Conservation (phyloP, 2,113 vertebrate genomes). For the Psilopsiagon aymara region DNA sequence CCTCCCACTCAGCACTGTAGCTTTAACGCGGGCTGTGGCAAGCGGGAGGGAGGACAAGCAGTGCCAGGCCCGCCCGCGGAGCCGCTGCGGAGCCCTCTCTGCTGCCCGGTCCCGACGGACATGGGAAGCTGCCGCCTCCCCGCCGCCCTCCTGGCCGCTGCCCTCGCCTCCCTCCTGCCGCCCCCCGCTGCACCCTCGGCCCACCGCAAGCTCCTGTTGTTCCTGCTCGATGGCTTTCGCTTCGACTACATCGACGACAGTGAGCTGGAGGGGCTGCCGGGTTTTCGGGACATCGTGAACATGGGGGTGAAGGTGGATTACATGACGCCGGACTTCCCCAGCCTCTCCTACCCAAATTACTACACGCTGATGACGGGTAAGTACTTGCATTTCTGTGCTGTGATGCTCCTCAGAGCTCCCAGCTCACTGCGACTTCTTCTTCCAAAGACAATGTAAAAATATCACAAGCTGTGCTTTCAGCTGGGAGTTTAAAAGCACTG, state of each 20-base stretch:
- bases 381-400: not conserved
- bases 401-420: not conserved
- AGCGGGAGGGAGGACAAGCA: slow-evolving; percentile 24
- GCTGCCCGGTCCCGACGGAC: not conserved
- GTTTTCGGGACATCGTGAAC: slow-evolving; percentile 82
- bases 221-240: slow-evolving; percentile 93
- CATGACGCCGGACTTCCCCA: slow-evolving; percentile 93
- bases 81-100: not conserved
- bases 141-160: slow-evolving; percentile 38
- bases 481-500: not conserved
- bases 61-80: slow-evolving; percentile 49
- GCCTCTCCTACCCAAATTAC: slow-evolving; percentile 93
- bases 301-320: slow-evolving; percentile 92
- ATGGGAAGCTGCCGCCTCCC: slow-evolving; percentile 55
- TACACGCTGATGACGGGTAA: slow-evolving; percentile 96
- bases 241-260: slow-evolving; percentile 87
- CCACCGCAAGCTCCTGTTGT: slow-evolving; percentile 81
- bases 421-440: not conserved
- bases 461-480: not conserved
- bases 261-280: slow-evolving; percentile 81
- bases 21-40: slow-evolving; percentile 71
- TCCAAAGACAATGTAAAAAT: not conserved
- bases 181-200: not conserved
- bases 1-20: slow-evolving; percentile 49
- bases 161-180: slow-evolving; percentile 2